Percentiles rank a stretch among this genome's conserved stretches.
phyloP scores from a whole-genome alignment of 1,140 invertebrate species.

The Ditylenchus dipsaci region DNA sequence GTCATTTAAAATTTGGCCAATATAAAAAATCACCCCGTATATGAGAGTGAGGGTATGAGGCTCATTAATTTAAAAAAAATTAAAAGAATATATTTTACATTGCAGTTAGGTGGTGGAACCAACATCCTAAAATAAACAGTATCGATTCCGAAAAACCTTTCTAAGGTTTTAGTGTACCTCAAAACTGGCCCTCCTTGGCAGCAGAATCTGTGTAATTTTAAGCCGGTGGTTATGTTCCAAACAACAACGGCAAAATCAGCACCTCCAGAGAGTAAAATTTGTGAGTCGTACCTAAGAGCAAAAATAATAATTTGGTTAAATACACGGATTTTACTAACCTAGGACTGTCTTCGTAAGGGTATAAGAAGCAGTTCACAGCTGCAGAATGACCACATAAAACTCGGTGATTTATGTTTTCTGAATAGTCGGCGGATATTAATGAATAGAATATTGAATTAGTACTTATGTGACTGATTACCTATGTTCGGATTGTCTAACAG shows the following conservation, averaged over 20 bases:
- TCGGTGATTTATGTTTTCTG: conserved; percentile 33
- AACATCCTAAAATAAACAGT: conserved; percentile 65
- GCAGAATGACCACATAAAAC: conserved; percentile 83
- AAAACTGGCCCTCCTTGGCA: conserved; percentile 82
- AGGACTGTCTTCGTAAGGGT: conserved; percentile 84
- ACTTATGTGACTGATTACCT: conserved; percentile 15
- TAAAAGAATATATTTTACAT: conserved; percentile 66
- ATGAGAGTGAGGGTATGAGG: too few species aligned
- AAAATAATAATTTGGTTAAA: too few species aligned
- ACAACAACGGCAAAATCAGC: conserved; percentile 94
- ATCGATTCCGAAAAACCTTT: too few species aligned
- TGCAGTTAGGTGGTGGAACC: conserved; percentile 84
- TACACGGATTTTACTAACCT: conserved; percentile 59
- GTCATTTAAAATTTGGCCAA: too few species aligned
- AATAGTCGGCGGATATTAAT: neutral
- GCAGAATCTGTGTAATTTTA: conserved; percentile 85
- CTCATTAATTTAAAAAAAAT: neutral
- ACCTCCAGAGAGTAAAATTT: conserved; percentile 85
- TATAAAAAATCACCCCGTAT: too few species aligned
- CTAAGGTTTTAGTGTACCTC: conserved; percentile 59
- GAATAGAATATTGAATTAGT: conserved; percentile 3
- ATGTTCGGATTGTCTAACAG: conserved; percentile 70
- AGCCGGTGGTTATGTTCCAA: conserved; percentile 89
- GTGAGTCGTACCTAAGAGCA: conserved; percentile 71
- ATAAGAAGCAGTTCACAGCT: conserved; percentile 86